These are phyloP conservation scores for Tetragonisca angustula DNA, from an alignment of 2,888 invertebrate genomes.

Conservation along the genomic window DNA sequence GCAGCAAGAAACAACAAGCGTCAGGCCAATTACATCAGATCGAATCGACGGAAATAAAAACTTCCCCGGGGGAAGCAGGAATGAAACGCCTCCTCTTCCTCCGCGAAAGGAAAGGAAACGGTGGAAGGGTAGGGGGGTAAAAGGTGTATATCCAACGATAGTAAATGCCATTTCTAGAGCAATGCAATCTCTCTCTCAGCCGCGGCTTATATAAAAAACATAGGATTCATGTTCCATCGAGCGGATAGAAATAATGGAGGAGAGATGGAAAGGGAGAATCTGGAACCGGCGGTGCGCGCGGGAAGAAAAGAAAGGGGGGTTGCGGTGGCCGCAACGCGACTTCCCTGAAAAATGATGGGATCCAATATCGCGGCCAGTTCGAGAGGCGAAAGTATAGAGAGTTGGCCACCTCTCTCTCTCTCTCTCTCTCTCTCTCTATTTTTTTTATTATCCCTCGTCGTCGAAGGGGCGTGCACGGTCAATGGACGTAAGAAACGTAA, in stretches of 20 bases:
- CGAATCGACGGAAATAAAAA: not conserved
- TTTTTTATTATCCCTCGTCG: constrained; percentile 67
- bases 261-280: constrained; percentile 33
- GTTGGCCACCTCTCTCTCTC: constrained; percentile 46
- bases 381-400: constrained; percentile 55
- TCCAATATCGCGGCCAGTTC: constrained; percentile 66
- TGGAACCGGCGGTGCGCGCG: constrained; percentile 29
- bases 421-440: constrained; percentile 51
- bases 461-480: constrained; percentile 49
- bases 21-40: too few relatives aligned
- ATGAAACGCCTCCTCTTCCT: too few relatives aligned
- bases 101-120: not conserved
- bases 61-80: not conserved
- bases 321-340: constrained; percentile 19
- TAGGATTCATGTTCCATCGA: constrained; percentile 58
- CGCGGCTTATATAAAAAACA: constrained; percentile 36
- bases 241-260: constrained; percentile 57
- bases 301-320: constrained; percentile 5
- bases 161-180: constrained; percentile 29
- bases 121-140: not conserved
- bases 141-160: constrained; percentile 1
- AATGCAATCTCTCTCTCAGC: constrained; percentile 11
- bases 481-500: constrained; percentile 71
- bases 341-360: constrained; percentile 69
- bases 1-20: too few relatives aligned